A percentile compares a stretch with the other conserved stretches of the same genome.
Conservation (phyloP, 35 echinoderm and acorn worm genomes). For the Amphiura filiformis region DNA sequence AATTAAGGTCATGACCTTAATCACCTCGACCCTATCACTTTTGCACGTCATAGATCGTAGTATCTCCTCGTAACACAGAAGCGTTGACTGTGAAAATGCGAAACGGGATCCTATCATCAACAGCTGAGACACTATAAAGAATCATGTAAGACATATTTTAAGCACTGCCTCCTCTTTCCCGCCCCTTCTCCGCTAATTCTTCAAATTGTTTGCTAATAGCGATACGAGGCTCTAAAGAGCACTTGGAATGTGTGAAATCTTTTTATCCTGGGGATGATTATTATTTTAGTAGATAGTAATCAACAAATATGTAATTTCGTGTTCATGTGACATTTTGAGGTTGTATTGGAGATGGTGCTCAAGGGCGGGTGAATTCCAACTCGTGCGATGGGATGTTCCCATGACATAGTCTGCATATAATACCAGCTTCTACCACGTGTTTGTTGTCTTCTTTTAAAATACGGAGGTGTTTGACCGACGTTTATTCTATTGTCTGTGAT, state of each 20-base stretch:
- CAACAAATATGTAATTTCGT: slow-evolving; percentile 15
- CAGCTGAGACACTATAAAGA: not conserved
- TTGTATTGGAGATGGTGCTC: not conserved
- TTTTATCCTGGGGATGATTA: not conserved
- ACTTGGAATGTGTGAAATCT: not conserved
- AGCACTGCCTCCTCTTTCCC: not conserved
- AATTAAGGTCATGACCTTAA: slow-evolving; percentile 6
- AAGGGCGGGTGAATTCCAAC: not conserved
- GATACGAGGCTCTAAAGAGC: not conserved
- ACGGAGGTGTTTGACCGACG: no score
- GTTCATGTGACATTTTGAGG: not conserved
- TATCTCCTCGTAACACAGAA: not conserved
- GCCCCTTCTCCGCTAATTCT: not conserved
- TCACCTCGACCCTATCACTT: slow-evolving; percentile 2
- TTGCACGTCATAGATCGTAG: not conserved
- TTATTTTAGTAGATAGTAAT: slow-evolving; percentile 13
- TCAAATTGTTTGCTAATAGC: not conserved
- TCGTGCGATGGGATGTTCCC: not conserved
- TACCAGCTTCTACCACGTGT: no score
- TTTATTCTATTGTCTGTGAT: no score
- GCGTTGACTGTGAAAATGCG: no score
- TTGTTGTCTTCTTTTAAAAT: no score
- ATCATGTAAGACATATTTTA: not conserved
- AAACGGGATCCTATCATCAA: no score
- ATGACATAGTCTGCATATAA: not conserved